Conservation (phyloP, 1,140 invertebrate genomes). For the Tetramorium alpestre region DNA sequence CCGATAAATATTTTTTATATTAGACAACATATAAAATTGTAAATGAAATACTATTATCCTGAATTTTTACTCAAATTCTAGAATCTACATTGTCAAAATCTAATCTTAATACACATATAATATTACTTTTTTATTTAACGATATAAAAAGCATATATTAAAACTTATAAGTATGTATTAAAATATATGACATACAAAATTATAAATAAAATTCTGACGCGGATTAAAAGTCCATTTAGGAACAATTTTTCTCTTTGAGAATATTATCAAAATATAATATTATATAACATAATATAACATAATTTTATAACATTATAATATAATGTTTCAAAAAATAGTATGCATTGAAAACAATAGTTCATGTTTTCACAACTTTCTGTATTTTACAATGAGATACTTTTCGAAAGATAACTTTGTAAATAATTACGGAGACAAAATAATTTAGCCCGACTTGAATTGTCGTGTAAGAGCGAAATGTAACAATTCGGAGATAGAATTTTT, state of each 20-base stretch:
- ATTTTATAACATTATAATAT: neutral
- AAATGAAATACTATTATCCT: too few species aligned
- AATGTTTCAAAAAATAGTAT: neutral
- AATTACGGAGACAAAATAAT: neutral
- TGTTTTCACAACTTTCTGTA: neutral
- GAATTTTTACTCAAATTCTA: too few species aligned
- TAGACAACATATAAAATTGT: too few species aligned
- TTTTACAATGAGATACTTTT: constrained; percentile 16
- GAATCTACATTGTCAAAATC: neutral
- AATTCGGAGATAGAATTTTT: neutral
- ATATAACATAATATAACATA: neutral
- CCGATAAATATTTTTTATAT: neutral
- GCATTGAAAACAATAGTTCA: neutral
- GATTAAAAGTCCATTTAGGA: neutral
- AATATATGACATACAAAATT: neutral
- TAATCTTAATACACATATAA: neutral
- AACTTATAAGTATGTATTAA: neutral
- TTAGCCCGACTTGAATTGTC: neutral
- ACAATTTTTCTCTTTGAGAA: neutral
- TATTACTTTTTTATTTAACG: neutral
- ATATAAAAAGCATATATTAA: neutral
- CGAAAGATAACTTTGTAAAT: neutral
- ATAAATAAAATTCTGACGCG: neutral
- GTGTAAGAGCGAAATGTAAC: neutral
- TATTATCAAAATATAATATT: neutral